Percentiles rank a stretch among this genome's conserved stretches.
Evolutionary conservation across 2,888 invertebrate genomes (phyloP).

Genomic region (Drosophila monieri): DNA sequence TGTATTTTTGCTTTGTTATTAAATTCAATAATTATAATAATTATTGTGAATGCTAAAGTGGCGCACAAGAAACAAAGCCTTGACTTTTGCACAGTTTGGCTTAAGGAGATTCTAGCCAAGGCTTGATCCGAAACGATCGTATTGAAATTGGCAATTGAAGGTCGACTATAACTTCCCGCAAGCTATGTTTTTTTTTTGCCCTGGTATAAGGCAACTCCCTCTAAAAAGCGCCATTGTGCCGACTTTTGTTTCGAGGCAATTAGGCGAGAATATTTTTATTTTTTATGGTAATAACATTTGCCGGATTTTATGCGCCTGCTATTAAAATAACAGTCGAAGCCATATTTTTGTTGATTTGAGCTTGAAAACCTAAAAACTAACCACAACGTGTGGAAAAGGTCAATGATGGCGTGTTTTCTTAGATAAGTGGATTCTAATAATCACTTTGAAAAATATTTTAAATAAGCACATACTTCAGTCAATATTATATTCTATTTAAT

Average conservation of each 20-base stretch:
- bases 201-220: constrained; percentile 10
- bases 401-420: constrained; percentile 34
- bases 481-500: neutral
- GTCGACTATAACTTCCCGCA: constrained; percentile 24
- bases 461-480: neutral
- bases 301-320: constrained; percentile 20
- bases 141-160: constrained; percentile 61
- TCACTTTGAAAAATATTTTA: neutral
- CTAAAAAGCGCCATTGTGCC: constrained; percentile 25
- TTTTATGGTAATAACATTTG: constrained; percentile 68
- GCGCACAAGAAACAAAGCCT: constrained; percentile 35
- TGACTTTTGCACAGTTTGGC: constrained; percentile 50
- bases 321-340: constrained; percentile 19
- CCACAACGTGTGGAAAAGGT: constrained; percentile 36
- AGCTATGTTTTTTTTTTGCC: neutral
- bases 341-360: constrained; percentile 53
- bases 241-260: constrained; percentile 55
- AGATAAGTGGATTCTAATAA: constrained; percentile 29
- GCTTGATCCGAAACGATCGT: constrained; percentile 29
- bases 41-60: constrained; percentile 47
- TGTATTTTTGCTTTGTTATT: constrained; percentile 27
- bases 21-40: constrained; percentile 57
- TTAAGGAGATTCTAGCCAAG: constrained; percentile 4
- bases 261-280: constrained; percentile 53
- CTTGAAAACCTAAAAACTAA: constrained; percentile 47